Conservation (phyloP, 2,888 invertebrate genomes). For the Latrodectus hesperus region DNA sequence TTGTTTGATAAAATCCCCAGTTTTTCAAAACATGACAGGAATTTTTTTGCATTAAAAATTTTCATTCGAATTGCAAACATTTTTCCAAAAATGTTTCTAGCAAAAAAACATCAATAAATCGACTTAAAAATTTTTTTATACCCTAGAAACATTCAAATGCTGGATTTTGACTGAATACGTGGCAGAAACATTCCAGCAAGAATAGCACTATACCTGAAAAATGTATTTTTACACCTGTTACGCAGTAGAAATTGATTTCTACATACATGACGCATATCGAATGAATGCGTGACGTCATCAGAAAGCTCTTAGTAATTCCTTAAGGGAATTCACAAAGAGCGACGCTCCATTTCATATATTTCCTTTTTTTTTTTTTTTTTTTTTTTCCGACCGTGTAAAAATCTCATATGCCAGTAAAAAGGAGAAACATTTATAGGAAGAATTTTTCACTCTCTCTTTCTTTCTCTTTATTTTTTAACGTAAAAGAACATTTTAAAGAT, state of each 20-base stretch:
- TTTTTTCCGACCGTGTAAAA: not conserved
- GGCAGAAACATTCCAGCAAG: too few relatives aligned
- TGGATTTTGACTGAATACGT: too few relatives aligned
- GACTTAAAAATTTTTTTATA: too few relatives aligned
- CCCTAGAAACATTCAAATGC: too few relatives aligned
- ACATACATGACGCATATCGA: conserved; percentile 52
- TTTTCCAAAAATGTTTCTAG: too few relatives aligned
- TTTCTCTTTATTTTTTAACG: not conserved
- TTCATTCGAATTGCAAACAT: too few relatives aligned
- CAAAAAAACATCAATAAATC: too few relatives aligned
- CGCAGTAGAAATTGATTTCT: conserved; percentile 47
- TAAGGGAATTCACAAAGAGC: conserved; percentile 31
- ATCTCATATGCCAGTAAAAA: not conserved
- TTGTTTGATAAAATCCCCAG: too few relatives aligned
- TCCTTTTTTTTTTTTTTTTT: not conserved
- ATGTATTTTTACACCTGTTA: conserved; percentile 36
- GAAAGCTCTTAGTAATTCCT: conserved; percentile 16
- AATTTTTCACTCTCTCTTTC: not conserved
- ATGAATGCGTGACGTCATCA: conserved; percentile 44
- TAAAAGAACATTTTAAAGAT: not conserved
- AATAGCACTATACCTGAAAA: not conserved
- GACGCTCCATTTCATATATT: conserved; percentile 9
- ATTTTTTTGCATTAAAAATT: too few relatives aligned
- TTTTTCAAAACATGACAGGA: too few relatives aligned
- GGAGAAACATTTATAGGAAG: not conserved